Evolutionary conservation across 2,797 vertebrate species (phyloP).

Genomic region (Cetoscarus ocellatus): DNA sequence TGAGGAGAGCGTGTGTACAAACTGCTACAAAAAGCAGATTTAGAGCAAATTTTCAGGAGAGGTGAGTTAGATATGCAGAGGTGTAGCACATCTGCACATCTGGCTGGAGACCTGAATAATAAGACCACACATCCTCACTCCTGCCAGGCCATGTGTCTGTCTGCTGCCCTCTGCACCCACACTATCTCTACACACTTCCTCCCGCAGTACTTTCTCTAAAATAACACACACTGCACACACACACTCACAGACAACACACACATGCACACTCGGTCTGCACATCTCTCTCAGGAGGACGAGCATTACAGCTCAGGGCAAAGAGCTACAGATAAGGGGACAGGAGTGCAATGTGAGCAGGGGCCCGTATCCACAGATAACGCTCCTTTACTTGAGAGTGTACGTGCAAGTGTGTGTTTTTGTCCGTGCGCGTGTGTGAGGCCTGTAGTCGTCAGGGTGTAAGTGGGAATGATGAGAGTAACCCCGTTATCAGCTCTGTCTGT

Average conservation of each 20-base stretch:
- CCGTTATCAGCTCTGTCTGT: constrained; percentile 81
- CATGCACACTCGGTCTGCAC: constrained; percentile 28
- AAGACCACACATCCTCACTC: constrained; percentile 69
- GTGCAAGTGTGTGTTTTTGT: constrained; percentile 20
- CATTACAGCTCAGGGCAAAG: constrained; percentile 68
- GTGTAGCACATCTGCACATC: constrained; percentile 66
- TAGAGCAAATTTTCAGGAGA: constrained; percentile 45
- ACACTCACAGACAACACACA: background rate
- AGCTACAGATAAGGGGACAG: constrained; percentile 79
- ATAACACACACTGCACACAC: constrained; percentile 23
- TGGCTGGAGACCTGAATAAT: constrained; percentile 62
- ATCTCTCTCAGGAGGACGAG: constrained; percentile 63
- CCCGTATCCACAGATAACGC: constrained; percentile 75
- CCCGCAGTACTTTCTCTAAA: constrained; percentile 27
- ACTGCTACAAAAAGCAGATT: constrained; percentile 49
- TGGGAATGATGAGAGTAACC: constrained; percentile 75
- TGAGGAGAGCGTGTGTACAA: constrained; percentile 32
- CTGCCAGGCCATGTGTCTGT: constrained; percentile 66
- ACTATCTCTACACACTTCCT: constrained; percentile 69
- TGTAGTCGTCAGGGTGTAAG: constrained; percentile 66
- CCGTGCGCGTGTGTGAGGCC: constrained; percentile 52
- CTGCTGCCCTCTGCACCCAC: constrained; percentile 74
- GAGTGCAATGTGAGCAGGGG: constrained; percentile 72
- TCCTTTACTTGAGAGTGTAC: background rate
- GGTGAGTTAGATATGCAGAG: constrained; percentile 38